phyloP scores from a whole-genome alignment of 2,888 invertebrate species.

The Pomacea canaliculata region DNA sequence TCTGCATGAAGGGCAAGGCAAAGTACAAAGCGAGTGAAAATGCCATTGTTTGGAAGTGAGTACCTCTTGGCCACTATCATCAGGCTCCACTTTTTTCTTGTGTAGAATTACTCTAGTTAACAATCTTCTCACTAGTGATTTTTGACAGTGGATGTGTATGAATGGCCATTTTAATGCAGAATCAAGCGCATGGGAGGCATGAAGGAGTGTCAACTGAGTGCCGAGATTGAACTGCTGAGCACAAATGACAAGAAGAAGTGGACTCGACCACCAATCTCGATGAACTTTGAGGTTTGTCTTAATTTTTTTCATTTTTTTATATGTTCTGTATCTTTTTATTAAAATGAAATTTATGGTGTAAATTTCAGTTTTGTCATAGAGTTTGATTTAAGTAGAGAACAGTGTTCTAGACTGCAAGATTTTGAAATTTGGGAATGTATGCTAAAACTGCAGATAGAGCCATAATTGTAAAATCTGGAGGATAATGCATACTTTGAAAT shows the following conservation, averaged over 20 bases:
- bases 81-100: neutral
- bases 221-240: conserved; percentile 97
- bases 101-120: neutral
- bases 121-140: neutral
- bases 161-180: conserved; percentile 51
- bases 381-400: no score
- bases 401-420: no score
- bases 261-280: conserved; percentile 99
- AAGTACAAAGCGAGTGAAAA: conserved; percentile 99
- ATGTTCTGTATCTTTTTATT: no score
- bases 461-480: no score
- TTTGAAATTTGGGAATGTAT: no score
- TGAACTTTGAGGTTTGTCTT: conserved; percentile 90
- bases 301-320: neutral
- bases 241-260: conserved; percentile 98
- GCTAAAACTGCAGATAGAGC: no score
- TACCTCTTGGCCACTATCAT: conserved; percentile 41
- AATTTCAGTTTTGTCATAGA: no score
- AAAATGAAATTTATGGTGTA: no score
- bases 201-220: conserved; percentile 99
- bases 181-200: conserved; percentile 80
- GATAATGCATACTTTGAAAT: no score
- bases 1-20: conserved; percentile 98
- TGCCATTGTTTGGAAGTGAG: conserved; percentile 95
- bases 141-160: no score